phyloP scores from a whole-genome alignment of 2,113 vertebrate genomes.

The Oenanthe melanoleuca region DNA sequence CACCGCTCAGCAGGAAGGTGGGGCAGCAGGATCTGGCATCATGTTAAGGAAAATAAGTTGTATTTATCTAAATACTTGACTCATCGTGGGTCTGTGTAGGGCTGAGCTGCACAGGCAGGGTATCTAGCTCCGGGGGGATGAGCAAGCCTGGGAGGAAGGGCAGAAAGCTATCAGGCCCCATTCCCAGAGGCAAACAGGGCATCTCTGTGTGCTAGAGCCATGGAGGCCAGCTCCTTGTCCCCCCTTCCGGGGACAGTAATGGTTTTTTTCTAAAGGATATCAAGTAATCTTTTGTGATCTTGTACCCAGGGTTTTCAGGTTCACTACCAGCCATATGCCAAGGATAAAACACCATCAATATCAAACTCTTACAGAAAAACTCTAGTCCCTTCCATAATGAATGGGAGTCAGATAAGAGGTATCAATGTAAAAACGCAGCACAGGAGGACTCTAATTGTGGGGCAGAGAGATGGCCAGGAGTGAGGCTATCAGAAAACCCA shows the following conservation, averaged over 20 bases:
- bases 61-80: background rate
- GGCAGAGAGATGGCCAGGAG: background rate
- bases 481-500: background rate
- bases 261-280: background rate
- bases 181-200: background rate
- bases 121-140: background rate
- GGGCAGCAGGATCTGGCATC: background rate
- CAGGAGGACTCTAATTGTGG: background rate
- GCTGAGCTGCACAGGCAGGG: background rate
- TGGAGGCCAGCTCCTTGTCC: background rate
- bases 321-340: background rate
- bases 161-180: background rate
- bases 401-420: background rate
- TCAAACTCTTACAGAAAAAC: background rate
- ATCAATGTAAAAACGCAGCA: rapidly evolving
- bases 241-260: background rate
- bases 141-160: background rate
- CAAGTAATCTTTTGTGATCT: background rate
- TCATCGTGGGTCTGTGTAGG: background rate
- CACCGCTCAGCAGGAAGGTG: rapidly evolving
- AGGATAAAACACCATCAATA: background rate
- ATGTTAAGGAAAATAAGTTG: background rate
- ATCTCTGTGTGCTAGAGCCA: background rate
- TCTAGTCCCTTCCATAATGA: background rate
- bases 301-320: background rate